A percentile compares a stretch with the other conserved stretches of the same genome.
Conservation (phyloP, 2,888 invertebrate species). For the Dasysyrphus albostriatus region DNA sequence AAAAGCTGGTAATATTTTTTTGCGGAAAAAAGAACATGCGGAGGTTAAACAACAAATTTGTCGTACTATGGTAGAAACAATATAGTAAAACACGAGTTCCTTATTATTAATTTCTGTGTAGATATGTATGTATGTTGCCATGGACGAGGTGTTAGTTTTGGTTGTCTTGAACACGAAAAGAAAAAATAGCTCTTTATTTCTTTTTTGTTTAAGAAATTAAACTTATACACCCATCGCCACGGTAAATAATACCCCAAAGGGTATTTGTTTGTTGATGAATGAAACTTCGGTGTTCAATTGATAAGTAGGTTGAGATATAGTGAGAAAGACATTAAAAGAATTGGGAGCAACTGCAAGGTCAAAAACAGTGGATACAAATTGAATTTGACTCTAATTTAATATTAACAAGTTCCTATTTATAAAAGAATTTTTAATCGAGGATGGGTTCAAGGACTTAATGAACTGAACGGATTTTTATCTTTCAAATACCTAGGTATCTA, state of each 20-base stretch:
- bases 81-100: constrained; percentile 16
- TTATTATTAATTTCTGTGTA: constrained; percentile 1
- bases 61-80: not conserved
- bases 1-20: not conserved
- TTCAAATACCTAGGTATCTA: too few species aligned
- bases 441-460: too few species aligned
- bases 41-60: constrained; percentile 28
- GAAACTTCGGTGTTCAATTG: not conserved
- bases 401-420: too few species aligned
- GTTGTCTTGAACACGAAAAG: not conserved
- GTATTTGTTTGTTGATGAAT: not conserved
- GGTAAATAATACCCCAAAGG: not conserved
- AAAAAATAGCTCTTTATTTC: not conserved
- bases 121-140: not conserved
- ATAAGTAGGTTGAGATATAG: not conserved
- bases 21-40: not conserved
- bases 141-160: constrained; percentile 1
- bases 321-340: not conserved
- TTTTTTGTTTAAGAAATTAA: not conserved
- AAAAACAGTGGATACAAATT: not conserved
- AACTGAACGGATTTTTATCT: too few species aligned
- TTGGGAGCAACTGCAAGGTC: not conserved
- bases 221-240: not conserved
- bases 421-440: too few species aligned
- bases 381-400: too few species aligned